phyloP scores from a whole-genome alignment of 2,797 vertebrate species.

The Squalus acanthias region DNA sequence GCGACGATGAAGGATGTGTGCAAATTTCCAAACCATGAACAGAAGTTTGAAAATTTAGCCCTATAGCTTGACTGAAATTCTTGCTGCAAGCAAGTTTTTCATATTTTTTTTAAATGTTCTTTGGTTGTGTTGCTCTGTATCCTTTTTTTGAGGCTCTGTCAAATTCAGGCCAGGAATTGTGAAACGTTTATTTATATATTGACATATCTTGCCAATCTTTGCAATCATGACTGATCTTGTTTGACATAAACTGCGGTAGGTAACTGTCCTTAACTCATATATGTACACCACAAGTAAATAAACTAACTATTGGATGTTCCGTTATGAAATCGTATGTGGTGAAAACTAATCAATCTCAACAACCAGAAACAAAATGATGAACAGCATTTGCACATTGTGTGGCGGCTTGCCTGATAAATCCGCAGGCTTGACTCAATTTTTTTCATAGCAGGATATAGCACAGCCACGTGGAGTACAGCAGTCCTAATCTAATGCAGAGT shows the following conservation, averaged over 20 bases:
- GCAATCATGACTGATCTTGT: not conserved
- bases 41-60: not conserved
- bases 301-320: not conserved
- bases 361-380: not conserved
- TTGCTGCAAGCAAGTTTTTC: not conserved
- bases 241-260: not conserved
- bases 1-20: too few species aligned
- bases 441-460: not conserved
- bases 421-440: not conserved
- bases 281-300: not conserved
- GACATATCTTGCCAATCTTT: not conserved
- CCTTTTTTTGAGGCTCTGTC: not conserved
- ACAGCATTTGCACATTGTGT: not conserved
- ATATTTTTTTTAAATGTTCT: not conserved
- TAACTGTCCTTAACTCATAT: too few species aligned
- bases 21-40: not conserved
- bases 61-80: not conserved
- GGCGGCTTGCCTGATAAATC: not conserved
- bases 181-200: not conserved
- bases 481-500: not conserved
- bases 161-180: not conserved
- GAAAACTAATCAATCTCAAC: not conserved
- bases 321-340: not conserved
- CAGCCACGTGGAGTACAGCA: not conserved
- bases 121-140: not conserved